These are phyloP conservation scores for Vireo griseus DNA, from an alignment of 2,797 vertebrate genomes.

Conservation along the genomic window DNA sequence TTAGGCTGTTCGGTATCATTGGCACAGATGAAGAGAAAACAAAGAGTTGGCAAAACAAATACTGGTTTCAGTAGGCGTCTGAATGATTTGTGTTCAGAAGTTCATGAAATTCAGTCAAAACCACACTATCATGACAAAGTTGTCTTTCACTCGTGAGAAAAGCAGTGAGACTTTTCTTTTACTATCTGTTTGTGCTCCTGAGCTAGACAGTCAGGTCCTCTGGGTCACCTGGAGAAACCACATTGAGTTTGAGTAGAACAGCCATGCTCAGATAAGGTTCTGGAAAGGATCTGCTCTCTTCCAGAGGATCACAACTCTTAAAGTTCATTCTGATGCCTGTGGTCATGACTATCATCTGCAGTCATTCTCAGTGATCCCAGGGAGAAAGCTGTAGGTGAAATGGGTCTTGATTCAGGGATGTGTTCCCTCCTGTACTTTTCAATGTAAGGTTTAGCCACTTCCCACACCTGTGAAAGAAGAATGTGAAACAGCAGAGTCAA, in stretches of 20 bases:
- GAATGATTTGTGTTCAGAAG: not conserved
- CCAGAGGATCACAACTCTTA: not conserved
- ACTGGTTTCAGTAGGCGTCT: not conserved
- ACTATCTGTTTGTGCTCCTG: not conserved
- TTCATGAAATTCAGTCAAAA: not conserved
- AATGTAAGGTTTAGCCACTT: conserved; percentile 91
- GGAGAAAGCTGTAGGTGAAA: conserved; percentile 93
- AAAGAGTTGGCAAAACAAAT: not conserved
- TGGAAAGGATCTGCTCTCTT: not conserved
- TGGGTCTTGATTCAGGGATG: conserved; percentile 88
- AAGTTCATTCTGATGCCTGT: conserved; percentile 41
- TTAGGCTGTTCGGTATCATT: not conserved
- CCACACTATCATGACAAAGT: not conserved
- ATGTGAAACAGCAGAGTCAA: not conserved
- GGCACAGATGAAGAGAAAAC: not conserved
- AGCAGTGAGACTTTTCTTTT: not conserved
- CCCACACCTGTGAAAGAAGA: conserved; percentile 84
- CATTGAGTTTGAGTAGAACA: accelerated
- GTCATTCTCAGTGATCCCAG: conserved; percentile 71
- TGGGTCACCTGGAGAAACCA: not conserved
- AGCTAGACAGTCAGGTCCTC: not conserved
- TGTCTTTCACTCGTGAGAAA: not conserved
- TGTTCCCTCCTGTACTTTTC: conserved; percentile 91
- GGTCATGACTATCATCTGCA: not conserved
- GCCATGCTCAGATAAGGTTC: not conserved